Base-by-base conservation (phyloP, 2,888 invertebrate species). In the Lypha dubia region DNA sequence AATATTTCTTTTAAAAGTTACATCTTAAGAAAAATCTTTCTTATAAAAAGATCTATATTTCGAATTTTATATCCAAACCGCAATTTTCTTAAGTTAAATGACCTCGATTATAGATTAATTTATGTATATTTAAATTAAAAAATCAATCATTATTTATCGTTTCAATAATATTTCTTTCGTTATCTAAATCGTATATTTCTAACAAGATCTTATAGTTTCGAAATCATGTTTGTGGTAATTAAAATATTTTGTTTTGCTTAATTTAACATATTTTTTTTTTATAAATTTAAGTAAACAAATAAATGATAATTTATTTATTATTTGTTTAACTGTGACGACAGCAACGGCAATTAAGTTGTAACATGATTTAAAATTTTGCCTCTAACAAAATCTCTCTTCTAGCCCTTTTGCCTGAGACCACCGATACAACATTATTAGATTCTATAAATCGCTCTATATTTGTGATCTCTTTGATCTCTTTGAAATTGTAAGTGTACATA, bases 221-320 rank as follows among this genome's bases (percentile, higher is more conserved):
- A 60, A 24, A 46, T 35, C 35, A 60, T n/a, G n/a, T 35, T 35
- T 73, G 35, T 60, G 46, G 38, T 62, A 60, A 62, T 73, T 49
- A 53, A n/a, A 28, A 70, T 24, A n/a, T n/a, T n/a, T n/a, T n/a
- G n/a, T n/a, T 17, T 56, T 38, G 41, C 17, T 46, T 46, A 46
- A 17, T 7, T 4, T 44, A 15, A 44, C 9, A 44, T 44, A 13
- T 13, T 2, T n/a, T n/a, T n/a, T n/a, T 46, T 17, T 15, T 20
- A 46, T 7, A 17, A 17, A 38, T 38, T 11, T 3, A 35, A 51
- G 15, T 67, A 67, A 67, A 65, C 46, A 65, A 51, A 17, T 35
- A 35, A 51, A 51, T 35, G 24, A 38, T 17, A 60, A 49, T 49
- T 73, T 11, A 49, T 60, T 60, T 44, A 70, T 70, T 71, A 15